Conservation (phyloP, 2,888 invertebrate species). For the Diarsia rubi region DNA sequence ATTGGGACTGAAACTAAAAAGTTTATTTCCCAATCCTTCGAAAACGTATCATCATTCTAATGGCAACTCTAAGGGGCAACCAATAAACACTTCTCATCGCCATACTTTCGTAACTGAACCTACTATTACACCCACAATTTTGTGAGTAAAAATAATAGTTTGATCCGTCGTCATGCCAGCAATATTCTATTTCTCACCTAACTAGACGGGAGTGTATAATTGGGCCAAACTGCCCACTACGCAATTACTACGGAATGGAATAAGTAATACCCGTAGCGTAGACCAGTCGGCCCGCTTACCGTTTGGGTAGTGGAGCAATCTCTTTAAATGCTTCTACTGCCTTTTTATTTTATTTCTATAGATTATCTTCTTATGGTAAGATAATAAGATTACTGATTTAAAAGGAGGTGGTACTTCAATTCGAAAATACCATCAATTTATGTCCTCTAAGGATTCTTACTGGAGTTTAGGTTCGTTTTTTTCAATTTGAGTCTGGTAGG, state of each 20-base stretch:
- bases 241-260: constrained; percentile 81
- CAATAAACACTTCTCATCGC: constrained; percentile 57
- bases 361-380: constrained; percentile 50
- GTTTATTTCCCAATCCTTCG: constrained; percentile 3
- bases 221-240: constrained; percentile 70
- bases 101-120: constrained; percentile 52
- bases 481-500: constrained; percentile 1
- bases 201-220: constrained; percentile 74
- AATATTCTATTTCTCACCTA: constrained; percentile 72
- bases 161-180: constrained; percentile 51
- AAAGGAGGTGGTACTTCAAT: constrained; percentile 55
- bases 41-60: constrained; percentile 41
- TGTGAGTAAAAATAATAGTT: constrained; percentile 61
- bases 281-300: constrained; percentile 65
- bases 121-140: constrained; percentile 62
- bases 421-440: constrained; percentile 18
- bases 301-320: constrained; percentile 65
- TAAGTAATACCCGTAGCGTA: constrained; percentile 65
- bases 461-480: constrained; percentile 13
- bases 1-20: constrained; percentile 2
- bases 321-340: constrained; percentile 50
- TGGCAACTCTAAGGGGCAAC: constrained; percentile 31
- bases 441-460: constrained; percentile 29
- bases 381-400: constrained; percentile 63
- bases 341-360: constrained; percentile 53